Evolutionary conservation across 2,113 vertebrate species (phyloP).

Genomic region (Hepsetus odoe): DNA sequence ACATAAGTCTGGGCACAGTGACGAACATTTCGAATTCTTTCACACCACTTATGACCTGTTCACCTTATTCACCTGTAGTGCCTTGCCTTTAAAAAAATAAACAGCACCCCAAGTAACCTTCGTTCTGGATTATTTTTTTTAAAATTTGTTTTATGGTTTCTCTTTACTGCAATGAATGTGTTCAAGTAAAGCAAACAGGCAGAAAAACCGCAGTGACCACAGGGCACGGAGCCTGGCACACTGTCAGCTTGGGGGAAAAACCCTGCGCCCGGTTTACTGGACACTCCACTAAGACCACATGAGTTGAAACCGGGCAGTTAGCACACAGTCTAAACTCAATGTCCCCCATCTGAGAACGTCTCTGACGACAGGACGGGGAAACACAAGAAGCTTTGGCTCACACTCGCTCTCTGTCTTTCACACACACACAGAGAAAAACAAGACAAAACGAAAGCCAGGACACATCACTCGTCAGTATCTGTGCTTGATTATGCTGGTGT

Average conservation of each 20-base stretch:
- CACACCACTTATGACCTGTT: too few relatives aligned
- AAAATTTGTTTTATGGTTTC: slow-evolving; percentile 14
- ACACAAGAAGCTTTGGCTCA: slow-evolving; percentile 22
- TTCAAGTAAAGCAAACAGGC: slow-evolving; percentile 54
- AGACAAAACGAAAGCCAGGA: background rate
- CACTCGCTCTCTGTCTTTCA: background rate
- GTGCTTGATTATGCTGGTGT: slow-evolving; percentile 40
- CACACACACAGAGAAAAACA: slow-evolving; percentile 19
- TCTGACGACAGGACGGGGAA: slow-evolving; percentile 27
- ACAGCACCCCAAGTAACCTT: background rate
- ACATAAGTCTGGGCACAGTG: too few relatives aligned
- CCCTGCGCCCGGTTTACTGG: slow-evolving; percentile 43
- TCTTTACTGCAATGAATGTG: slow-evolving; percentile 37
- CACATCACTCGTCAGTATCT: slow-evolving; percentile 19
- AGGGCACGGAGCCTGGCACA: slow-evolving; percentile 48
- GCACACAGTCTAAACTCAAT: slow-evolving; percentile 35
- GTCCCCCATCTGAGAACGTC: slow-evolving; percentile 27
- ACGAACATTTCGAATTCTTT: too few relatives aligned
- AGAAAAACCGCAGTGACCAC: slow-evolving; percentile 40
- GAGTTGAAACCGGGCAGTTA: slow-evolving; percentile 42
- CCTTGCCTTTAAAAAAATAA: too few relatives aligned
- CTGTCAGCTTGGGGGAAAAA: slow-evolving; percentile 38
- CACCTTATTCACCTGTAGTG: too few relatives aligned
- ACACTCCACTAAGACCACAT: slow-evolving; percentile 34
- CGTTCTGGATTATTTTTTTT: slow-evolving; percentile 29